Evolutionary conservation across 2,888 invertebrate species (phyloP).

Genomic region (Mesorhabditis belari): DNA sequence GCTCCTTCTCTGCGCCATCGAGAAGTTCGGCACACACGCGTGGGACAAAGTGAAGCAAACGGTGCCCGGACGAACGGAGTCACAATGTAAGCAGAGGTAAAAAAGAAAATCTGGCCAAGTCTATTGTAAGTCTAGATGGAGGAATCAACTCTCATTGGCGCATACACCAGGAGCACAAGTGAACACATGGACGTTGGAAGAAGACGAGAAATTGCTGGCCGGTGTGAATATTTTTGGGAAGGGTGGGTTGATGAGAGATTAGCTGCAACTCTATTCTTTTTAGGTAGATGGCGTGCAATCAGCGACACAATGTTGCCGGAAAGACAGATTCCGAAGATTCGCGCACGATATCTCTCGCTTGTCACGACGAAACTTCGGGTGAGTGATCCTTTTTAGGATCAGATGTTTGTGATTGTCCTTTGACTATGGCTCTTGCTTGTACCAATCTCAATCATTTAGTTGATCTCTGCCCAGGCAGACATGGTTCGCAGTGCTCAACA

Average conservation of each 20-base stretch:
- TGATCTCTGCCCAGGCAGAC: not conserved
- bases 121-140: conserved; percentile 4
- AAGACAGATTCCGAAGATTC: too few relatives aligned
- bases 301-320: not conserved
- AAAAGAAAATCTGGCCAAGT: not conserved
- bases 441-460: not conserved
- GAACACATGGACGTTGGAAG: conserved; percentile 64
- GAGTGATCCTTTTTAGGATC: too few relatives aligned
- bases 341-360: not conserved
- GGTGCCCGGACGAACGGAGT: conserved; percentile 49
- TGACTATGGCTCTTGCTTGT: not conserved
- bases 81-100: conserved; percentile 55
- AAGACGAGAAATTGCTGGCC: conserved; percentile 65
- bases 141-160: conserved; percentile 25
- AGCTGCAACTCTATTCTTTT: not conserved
- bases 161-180: conserved; percentile 22
- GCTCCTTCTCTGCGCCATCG: conserved; percentile 39
- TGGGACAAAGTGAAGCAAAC: conserved; percentile 43
- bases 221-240: conserved; percentile 65
- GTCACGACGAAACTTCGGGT: not conserved
- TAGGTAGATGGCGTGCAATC: conserved; percentile 12
- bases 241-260: conserved; percentile 53
- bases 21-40: conserved; percentile 29
- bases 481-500: not conserved
- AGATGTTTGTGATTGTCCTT: not conserved